phyloP scores from a whole-genome alignment of 2,888 invertebrate genomes.

The Eumacrocentrus americanus region DNA sequence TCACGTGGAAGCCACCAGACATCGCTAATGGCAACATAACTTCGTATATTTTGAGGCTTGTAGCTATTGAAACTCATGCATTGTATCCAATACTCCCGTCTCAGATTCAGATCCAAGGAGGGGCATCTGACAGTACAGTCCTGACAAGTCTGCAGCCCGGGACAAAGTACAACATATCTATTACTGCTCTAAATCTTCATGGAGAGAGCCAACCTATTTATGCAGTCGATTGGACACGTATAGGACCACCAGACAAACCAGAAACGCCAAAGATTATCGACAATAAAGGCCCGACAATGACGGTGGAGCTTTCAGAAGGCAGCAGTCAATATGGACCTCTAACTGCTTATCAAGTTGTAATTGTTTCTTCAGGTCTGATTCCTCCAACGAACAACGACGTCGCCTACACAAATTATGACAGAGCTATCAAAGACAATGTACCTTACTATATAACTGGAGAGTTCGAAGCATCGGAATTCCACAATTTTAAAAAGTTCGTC shows the following conservation, averaged over 20 bases:
- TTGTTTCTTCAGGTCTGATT: constrained; percentile 72
- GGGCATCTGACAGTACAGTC: constrained; percentile 50
- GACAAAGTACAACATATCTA: constrained; percentile 75
- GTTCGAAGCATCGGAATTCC: constrained; percentile 68
- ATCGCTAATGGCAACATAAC: constrained; percentile 62
- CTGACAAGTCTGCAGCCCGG: constrained; percentile 71
- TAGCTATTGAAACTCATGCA: constrained; percentile 51
- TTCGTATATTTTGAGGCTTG: constrained; percentile 60
- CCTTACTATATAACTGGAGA: constrained; percentile 86
- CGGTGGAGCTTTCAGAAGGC: constrained; percentile 72
- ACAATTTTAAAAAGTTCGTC: constrained; percentile 68
- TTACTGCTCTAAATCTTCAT: constrained; percentile 70
- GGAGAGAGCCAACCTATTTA: constrained; percentile 68
- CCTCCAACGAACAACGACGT: constrained; percentile 68
- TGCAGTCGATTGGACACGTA: constrained; percentile 70
- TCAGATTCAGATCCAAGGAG: constrained; percentile 54
- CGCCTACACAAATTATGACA: constrained; percentile 66
- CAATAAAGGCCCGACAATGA: constrained; percentile 69
- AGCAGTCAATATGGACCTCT: constrained; percentile 81
- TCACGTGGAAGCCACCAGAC: constrained; percentile 63
- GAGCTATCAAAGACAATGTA: constrained; percentile 71
- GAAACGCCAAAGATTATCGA: constrained; percentile 70
- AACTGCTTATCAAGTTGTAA: constrained; percentile 74
- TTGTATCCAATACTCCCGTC: constrained; percentile 46
- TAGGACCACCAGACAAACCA: constrained; percentile 73